phyloP scores from a whole-genome alignment of 2,888 invertebrate species.

The Agriopis aurantiaria region DNA sequence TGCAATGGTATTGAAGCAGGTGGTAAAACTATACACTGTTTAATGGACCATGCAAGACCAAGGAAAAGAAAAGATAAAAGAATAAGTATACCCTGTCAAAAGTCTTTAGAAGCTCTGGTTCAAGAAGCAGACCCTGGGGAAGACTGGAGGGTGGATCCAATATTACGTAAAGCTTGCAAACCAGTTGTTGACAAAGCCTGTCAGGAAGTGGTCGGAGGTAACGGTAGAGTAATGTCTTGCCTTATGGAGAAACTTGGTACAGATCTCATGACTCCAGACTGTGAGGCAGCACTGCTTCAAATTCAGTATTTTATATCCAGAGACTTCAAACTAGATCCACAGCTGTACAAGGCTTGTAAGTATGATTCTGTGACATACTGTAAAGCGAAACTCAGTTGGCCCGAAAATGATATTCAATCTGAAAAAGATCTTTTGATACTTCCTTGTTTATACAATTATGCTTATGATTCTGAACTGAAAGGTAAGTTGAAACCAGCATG shows the following conservation, averaged over 20 bases:
- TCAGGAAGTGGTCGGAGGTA: slow-evolving; percentile 90
- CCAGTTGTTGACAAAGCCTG: slow-evolving; percentile 93
- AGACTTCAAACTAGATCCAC: slow-evolving; percentile 97
- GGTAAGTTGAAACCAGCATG: slow-evolving; percentile 87
- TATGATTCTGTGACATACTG: slow-evolving; percentile 94
- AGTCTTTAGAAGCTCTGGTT: slow-evolving; percentile 92
- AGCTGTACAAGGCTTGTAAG: slow-evolving; percentile 94
- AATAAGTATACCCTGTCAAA: slow-evolving; percentile 90
- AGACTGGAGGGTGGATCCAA: slow-evolving; percentile 98
- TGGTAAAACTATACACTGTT: slow-evolving; percentile 97
- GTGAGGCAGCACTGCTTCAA: slow-evolving; percentile 96
- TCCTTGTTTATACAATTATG: slow-evolving; percentile 95
- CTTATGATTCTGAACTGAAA: slow-evolving; percentile 83
- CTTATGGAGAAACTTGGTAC: slow-evolving; percentile 96
- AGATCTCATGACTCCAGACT: slow-evolving; percentile 93
- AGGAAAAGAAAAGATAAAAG: slow-evolving; percentile 88
- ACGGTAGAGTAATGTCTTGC: slow-evolving; percentile 95
- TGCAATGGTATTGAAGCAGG: slow-evolving; percentile 92
- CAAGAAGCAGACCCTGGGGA: slow-evolving; percentile 97
- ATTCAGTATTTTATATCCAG: slow-evolving; percentile 99
- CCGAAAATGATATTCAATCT: slow-evolving; percentile 89
- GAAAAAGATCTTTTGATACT: slow-evolving; percentile 94
- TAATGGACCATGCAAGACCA: slow-evolving; percentile 95
- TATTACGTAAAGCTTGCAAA: slow-evolving; percentile 94
- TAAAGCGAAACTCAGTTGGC: slow-evolving; percentile 92